Conservation (phyloP, 2,113 vertebrate genomes). For the Onychorhynchus coronatus region DNA sequence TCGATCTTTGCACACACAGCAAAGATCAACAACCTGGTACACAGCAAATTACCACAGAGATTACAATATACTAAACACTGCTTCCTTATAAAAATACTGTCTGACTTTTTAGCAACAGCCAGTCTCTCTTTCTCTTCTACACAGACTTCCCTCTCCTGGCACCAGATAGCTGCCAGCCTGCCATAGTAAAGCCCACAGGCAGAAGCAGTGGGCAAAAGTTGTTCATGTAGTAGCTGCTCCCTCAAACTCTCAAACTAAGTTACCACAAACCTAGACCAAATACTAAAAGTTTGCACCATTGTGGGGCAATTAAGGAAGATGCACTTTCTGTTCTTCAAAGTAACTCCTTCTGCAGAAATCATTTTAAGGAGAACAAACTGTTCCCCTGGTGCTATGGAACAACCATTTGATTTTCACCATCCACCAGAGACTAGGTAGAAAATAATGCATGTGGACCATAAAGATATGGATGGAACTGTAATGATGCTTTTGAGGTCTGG, state of each 20-base stretch:
- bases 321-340: background rate
- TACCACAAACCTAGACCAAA: background rate
- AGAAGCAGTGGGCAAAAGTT: background rate
- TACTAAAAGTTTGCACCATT: background rate
- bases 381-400: background rate
- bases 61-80: background rate
- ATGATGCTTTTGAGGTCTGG: background rate
- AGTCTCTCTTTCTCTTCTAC: background rate
- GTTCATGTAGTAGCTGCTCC: background rate
- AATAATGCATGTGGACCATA: background rate
- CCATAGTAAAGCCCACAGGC: background rate
- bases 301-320: background rate
- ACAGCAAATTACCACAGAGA: background rate
- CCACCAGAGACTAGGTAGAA: background rate
- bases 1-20: background rate
- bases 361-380: background rate
- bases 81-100: background rate
- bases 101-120: background rate
- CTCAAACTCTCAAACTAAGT: background rate
- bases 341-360: background rate
- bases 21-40: background rate
- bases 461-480: background rate
- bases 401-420: background rate
- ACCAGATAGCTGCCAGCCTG: background rate
- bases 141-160: background rate